These are phyloP conservation scores for Epinephelus cyanopodus DNA, from an alignment of 2,113 vertebrate species.

Conservation along the genomic window DNA sequence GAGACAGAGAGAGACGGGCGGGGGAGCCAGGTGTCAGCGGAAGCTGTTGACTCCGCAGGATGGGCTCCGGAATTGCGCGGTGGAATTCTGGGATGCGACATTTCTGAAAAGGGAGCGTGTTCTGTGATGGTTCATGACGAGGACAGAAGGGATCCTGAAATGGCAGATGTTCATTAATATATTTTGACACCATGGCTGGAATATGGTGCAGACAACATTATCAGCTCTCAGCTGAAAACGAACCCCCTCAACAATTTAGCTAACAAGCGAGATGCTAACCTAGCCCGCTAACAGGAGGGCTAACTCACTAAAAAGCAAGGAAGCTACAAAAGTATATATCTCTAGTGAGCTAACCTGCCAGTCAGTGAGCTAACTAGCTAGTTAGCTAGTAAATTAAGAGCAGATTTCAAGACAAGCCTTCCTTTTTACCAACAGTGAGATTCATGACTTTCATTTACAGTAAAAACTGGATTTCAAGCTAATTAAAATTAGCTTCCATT, in stretches of 20 bases:
- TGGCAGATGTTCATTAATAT: constrained; percentile 52
- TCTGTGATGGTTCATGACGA: background rate
- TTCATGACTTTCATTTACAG: too few species aligned
- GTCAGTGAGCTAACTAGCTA: too few species aligned
- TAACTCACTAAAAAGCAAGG: background rate
- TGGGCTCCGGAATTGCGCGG: background rate
- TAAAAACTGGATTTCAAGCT: too few species aligned
- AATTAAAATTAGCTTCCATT: too few species aligned
- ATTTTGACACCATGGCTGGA: constrained; percentile 26
- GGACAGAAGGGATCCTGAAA: background rate
- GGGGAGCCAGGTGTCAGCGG: background rate
- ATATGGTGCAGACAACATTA: background rate
- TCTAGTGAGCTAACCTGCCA: too few species aligned
- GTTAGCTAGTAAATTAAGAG: too few species aligned
- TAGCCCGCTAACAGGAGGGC: background rate
- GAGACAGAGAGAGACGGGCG: constrained; percentile 47
- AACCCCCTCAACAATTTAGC: background rate
- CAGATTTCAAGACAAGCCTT: too few species aligned
- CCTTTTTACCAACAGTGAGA: too few species aligned
- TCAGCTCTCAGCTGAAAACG: background rate
- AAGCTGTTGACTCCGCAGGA: background rate
- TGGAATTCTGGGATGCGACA: background rate
- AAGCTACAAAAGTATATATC: background rate
- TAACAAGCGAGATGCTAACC: background rate
- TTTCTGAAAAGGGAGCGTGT: background rate